Evolutionary conservation across 2,797 vertebrate species (phyloP).

Genomic region (Coregonus suidteri): DNA sequence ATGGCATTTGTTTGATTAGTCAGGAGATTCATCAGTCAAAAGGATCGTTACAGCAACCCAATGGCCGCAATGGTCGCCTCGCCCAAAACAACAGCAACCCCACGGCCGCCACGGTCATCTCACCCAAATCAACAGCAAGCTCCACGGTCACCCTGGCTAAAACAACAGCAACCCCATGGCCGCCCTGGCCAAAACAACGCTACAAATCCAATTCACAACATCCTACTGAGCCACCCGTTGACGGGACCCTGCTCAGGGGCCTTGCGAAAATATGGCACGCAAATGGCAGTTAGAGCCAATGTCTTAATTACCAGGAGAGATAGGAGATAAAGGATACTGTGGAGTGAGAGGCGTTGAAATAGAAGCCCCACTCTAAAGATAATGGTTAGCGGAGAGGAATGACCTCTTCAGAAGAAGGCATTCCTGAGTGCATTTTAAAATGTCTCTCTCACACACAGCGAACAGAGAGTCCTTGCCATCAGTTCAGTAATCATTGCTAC

Average conservation of each 20-base stretch:
- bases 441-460: neutral
- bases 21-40: conserved; percentile 29
- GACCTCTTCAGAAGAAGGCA: conserved; percentile 19
- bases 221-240: conserved; percentile 15
- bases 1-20: conserved; percentile 43
- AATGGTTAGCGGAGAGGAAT: conserved; percentile 35
- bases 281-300: neutral
- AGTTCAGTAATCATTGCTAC: no score
- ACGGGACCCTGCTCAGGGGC: conserved; percentile 1
- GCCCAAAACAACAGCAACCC: no score
- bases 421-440: conserved; percentile 23
- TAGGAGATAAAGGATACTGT: conserved; percentile 36
- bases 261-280: conserved; percentile 30
- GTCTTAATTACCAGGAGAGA: conserved; percentile 2
- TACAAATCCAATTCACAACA: conserved; percentile 46
- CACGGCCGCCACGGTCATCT: no score
- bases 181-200: neutral
- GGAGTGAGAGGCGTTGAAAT: conserved; percentile 32
- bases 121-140: no score
- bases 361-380: conserved; percentile 39
- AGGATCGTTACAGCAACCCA: conserved; percentile 43
- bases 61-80: neutral
- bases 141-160: no score
- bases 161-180: no score
- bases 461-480: neutral